These are phyloP conservation scores for Phytoseiulus persimilis DNA, from an alignment of 2,888 invertebrate genomes.

Conservation along the genomic window DNA sequence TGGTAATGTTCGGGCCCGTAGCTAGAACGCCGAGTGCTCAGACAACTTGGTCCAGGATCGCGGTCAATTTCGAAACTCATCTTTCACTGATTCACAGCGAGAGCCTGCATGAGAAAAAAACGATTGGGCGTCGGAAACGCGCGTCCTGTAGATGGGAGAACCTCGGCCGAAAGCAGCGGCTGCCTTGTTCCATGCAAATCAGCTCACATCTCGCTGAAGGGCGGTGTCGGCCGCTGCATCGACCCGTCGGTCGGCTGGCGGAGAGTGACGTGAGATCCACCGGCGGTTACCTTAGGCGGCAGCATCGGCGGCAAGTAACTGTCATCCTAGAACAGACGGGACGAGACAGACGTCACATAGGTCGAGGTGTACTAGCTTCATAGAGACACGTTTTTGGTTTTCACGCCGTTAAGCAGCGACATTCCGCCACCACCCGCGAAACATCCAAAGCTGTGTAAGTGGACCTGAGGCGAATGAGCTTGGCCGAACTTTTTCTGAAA, in stretches of 20 bases:
- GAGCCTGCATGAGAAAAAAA: too few relatives aligned
- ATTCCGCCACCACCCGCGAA: background rate
- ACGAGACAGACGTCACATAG: background rate
- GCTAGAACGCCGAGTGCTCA: too few relatives aligned
- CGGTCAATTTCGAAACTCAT: too few relatives aligned
- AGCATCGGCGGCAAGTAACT: background rate
- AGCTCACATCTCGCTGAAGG: background rate
- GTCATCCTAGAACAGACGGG: background rate
- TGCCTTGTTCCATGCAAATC: background rate
- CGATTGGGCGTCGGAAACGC: too few relatives aligned
- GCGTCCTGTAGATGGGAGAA: background rate
- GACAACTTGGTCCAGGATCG: too few relatives aligned
- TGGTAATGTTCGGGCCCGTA: too few relatives aligned
- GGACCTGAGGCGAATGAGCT: background rate
- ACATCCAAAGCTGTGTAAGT: background rate
- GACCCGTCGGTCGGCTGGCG: background rate
- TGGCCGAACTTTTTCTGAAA: background rate
- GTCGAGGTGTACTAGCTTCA: background rate
- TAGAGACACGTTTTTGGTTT: background rate
- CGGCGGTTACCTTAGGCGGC: background rate
- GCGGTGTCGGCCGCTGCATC: background rate
- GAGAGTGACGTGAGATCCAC: background rate
- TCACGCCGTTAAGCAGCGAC: background rate
- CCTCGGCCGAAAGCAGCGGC: background rate
- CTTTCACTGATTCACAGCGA: too few relatives aligned